Evolutionary conservation across 2,888 invertebrate species (phyloP), one percentile per base, ranked within the genome.

Genomic region (Physocephala rufipes): DNA sequence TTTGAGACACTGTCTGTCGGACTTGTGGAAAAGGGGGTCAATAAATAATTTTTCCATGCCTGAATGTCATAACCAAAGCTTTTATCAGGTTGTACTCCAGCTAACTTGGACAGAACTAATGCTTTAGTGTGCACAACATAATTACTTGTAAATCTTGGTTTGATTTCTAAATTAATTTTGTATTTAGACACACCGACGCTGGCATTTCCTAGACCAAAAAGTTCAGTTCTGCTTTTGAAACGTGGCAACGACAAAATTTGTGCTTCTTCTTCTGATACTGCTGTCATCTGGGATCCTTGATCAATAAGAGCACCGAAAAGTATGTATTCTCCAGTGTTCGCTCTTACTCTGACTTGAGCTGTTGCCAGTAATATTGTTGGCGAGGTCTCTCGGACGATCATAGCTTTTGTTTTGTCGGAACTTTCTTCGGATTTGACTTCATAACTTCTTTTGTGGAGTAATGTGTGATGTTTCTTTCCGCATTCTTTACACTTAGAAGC

Each of bases 201-300:
- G 47, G 53, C 51, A 55, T 64, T 64, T 43, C 43, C 63, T 21
- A 70, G 70, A 21, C 64, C 70, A 53, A 55, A 55, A 13, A 70
- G 26, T 36, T 70, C 55, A 16, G 70, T 55, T 15, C 1, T 70
- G 26, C 26, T 53, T 53, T 21, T 70, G 61, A 45, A 58, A 19
- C 69, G 61, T 28, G 69, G 43, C 43, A 70, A 69, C 13, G 53
- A 69, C 16, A 51, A 61, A 64, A 55, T 53, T 51, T 70, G 64
- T 45, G 21, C 55, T 62, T 62, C 69, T 62, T 70, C 55, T 58
- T 70, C 70, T 43, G 63, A 55, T 63, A 70, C 47, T 58, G 64
- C 64, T 24, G 70, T 55, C 58, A 70, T 70, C 45, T 70, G 70
- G 55, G 63, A 70, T 63, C 64, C 70, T 43, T 70, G 63, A 43